phyloP scores from a whole-genome alignment of 2,113 vertebrate species.

The Myotis yumanensis region DNA sequence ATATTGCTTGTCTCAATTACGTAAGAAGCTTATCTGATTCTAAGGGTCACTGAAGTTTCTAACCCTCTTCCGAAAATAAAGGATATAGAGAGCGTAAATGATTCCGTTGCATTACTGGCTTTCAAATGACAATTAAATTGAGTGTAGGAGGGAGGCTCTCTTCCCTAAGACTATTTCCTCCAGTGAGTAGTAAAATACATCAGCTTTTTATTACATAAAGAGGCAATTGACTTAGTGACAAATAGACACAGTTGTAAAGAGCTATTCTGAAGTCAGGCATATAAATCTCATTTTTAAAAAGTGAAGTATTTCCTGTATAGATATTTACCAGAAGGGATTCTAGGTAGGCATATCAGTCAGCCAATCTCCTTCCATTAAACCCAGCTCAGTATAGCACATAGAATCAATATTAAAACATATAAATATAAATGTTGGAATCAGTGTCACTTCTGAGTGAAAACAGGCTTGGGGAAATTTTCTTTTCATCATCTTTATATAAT shows the following conservation, averaged over 20 bases:
- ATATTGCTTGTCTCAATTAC: constrained; percentile 63
- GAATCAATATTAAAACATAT: constrained; percentile 56
- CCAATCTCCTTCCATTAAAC: constrained; percentile 60
- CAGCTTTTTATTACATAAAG: constrained; percentile 40
- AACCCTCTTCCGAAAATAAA: constrained; percentile 60
- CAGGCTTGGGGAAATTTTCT: neutral
- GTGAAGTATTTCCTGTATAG: constrained; percentile 51
- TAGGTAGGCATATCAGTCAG: constrained; percentile 45
- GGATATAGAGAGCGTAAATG: neutral
- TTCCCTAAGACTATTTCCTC: constrained; percentile 65
- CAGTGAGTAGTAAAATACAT: constrained; percentile 61
- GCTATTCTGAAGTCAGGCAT: constrained; percentile 58
- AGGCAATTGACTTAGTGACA: constrained; percentile 59
- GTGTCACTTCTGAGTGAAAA: constrained; percentile 31
- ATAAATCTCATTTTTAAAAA: constrained; percentile 59
- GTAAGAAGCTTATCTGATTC: constrained; percentile 66
- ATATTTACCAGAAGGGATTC: constrained; percentile 61
- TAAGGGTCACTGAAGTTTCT: constrained; percentile 65
- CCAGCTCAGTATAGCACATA: neutral
- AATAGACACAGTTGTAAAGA: neutral
- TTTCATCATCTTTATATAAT: neutral
- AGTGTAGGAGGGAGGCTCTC: constrained; percentile 44
- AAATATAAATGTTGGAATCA: constrained; percentile 39
- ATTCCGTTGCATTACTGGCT: constrained; percentile 24
- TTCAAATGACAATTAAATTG: constrained; percentile 68